Evolutionary conservation across 2,113 vertebrate genomes (phyloP), one percentile per base, ranked within the genome.

Genomic region (Etia nguti): DNA sequence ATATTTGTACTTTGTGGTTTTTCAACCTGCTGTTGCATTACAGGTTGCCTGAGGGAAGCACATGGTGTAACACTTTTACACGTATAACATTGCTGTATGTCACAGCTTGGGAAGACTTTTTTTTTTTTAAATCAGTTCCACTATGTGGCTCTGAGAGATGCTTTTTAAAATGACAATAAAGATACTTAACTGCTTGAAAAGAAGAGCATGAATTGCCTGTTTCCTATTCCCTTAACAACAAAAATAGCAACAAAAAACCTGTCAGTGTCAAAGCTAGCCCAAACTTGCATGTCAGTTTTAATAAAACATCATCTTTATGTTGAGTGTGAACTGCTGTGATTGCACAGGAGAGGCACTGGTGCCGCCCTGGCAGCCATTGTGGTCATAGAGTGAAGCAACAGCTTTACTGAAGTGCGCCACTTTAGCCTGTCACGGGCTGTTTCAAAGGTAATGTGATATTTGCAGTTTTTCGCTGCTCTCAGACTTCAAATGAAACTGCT

Each of bases 1-100:
- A 36, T 86, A 38, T 48, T 86, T 85, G 88, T 56, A 62, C 68
- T 4, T 31, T 94, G 90, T 83, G 90, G 89, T 87, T 92, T 90
- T 81, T 54, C 43, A 90, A 90, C 84, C 70, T 88, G 80, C 81
- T 62, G 56, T 68, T 89, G 75, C 20, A 12, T 60, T 87, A 85
- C 80, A 93, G 60, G 34, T 89, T 82, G 89, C 82, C 86, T 79
- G 50, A 87, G 38, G 83, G 59, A 31, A 48, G 62, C 79, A 70
- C 26, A 8, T 2, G 57, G 85, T 88, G 82, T 77, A 68, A 26
- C 22, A 26, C 22, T 26, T 75, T 41, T 24, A 34, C 15, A 50
- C 85, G 55, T 79, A 80, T 36, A 56, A 16, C 68, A 22, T 24
- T 31, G 13, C 54, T 26, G 16, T 24, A 46, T 18, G 10, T 50